phyloP scores from a whole-genome alignment of 2,888 invertebrate species.

The Thereva unica region DNA sequence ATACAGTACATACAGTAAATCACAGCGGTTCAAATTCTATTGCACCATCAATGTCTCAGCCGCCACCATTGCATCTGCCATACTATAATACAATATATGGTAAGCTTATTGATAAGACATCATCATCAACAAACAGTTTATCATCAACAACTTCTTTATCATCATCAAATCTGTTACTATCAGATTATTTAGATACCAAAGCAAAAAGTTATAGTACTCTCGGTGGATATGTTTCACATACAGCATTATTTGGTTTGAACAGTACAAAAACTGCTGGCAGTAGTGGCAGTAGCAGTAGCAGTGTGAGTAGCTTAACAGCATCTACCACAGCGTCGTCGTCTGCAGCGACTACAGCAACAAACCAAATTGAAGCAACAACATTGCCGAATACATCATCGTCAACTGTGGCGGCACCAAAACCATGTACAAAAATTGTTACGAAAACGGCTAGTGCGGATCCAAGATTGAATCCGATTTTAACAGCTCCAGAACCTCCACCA shows the following conservation, averaged over 20 bases:
- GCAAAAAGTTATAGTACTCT: conserved; percentile 48
- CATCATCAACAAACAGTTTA: background rate
- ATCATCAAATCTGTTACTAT: conserved; percentile 47
- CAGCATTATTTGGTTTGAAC: conserved; percentile 44
- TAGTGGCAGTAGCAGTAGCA: background rate
- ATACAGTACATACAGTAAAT: conserved; percentile 41
- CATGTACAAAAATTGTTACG: conserved; percentile 50
- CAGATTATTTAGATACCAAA: conserved; percentile 55
- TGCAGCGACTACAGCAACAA: background rate
- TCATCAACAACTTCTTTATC: conserved; percentile 30
- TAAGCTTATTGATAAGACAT: conserved; percentile 60
- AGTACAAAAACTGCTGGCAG: conserved; percentile 1
- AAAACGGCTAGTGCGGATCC: conserved; percentile 58
- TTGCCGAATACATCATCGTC: background rate
- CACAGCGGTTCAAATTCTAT: conserved; percentile 15
- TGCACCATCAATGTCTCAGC: conserved; percentile 29
- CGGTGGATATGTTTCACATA: conserved; percentile 46
- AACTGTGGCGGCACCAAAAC: conserved; percentile 1
- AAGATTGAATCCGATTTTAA: conserved; percentile 55
- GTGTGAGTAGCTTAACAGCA: conserved; percentile 1
- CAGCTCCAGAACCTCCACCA: conserved; percentile 55
- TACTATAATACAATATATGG: conserved; percentile 58
- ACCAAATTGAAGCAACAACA: background rate
- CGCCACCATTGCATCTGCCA: conserved; percentile 47
- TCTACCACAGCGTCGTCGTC: background rate